Evolutionary conservation across 2,888 invertebrate species (phyloP).

Genomic region (Lepidonotus clava): DNA sequence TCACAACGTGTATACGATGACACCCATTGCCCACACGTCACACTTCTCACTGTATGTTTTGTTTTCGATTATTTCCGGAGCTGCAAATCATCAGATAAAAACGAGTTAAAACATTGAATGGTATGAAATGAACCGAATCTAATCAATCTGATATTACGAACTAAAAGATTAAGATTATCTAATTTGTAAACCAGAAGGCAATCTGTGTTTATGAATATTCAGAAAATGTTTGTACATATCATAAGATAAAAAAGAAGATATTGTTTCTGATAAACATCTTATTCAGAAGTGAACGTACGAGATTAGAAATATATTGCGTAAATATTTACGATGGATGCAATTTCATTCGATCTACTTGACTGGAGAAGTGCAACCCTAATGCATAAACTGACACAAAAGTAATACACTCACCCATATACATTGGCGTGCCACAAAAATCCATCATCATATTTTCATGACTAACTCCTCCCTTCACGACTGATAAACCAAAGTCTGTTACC

Average conservation of each 20-base stretch:
- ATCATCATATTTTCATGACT: slow-evolving; percentile 83
- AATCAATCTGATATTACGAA: no score
- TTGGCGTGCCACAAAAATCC: slow-evolving; percentile 83
- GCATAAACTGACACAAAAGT: not conserved
- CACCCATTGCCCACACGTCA: slow-evolving; percentile 84
- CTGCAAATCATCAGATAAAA: slow-evolving; percentile 70
- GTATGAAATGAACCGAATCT: no score
- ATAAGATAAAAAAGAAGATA: not conserved
- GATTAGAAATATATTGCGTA: not conserved
- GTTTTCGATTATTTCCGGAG: slow-evolving; percentile 83
- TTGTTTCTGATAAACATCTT: not conserved
- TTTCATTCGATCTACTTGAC: not conserved
- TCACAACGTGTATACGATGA: slow-evolving; percentile 83
- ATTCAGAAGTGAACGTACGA: not conserved
- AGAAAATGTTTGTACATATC: not conserved
- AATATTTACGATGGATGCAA: not conserved
- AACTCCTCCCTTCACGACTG: slow-evolving; percentile 82
- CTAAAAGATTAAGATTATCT: no score
- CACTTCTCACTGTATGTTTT: slow-evolving; percentile 84
- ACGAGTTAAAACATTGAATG: no score
- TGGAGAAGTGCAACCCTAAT: not conserved
- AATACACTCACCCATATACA: slow-evolving; percentile 82
- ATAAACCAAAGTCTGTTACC: slow-evolving; percentile 84
- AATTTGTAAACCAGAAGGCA: no score
- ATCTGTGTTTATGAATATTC: not conserved